phyloP scores from a whole-genome alignment of 2,797 vertebrate species.

The Gallirallus australis region DNA sequence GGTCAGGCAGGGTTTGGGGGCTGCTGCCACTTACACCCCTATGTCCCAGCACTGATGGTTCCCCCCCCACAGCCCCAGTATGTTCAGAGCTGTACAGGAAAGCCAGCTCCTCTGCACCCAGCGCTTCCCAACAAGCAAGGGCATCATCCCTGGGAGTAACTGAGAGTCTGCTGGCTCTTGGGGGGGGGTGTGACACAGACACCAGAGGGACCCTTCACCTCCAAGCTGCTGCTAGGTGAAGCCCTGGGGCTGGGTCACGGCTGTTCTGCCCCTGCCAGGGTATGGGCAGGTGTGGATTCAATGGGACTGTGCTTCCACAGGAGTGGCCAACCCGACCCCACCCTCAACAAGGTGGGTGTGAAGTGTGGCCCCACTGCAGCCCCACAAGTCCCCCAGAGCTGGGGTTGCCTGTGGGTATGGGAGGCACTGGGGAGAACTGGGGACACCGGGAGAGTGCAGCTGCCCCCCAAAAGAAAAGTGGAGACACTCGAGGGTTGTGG shows the following conservation, averaged over 20 bases:
- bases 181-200: no score
- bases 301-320: neutral
- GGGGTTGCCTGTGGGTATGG: rapidly evolving
- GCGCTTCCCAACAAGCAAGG: no score
- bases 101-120: neutral
- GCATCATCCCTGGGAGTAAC: neutral
- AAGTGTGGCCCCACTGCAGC: rapidly evolving
- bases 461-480: neutral
- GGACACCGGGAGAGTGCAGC: neutral
- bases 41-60: no score
- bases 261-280: no score
- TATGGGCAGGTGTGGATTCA: rapidly evolving
- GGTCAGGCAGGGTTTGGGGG: no score
- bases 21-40: neutral
- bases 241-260: neutral
- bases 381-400: neutral
- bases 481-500: no score
- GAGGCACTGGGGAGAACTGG: no score
- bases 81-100: no score
- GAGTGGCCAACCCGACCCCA: neutral
- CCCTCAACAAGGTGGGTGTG: neutral
- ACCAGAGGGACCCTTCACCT: neutral
- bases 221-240: neutral
- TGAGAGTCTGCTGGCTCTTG: neutral
- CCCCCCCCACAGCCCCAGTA: no score